Conservation (phyloP, 2,888 invertebrate genomes). For the Pilophorus perplexus region DNA sequence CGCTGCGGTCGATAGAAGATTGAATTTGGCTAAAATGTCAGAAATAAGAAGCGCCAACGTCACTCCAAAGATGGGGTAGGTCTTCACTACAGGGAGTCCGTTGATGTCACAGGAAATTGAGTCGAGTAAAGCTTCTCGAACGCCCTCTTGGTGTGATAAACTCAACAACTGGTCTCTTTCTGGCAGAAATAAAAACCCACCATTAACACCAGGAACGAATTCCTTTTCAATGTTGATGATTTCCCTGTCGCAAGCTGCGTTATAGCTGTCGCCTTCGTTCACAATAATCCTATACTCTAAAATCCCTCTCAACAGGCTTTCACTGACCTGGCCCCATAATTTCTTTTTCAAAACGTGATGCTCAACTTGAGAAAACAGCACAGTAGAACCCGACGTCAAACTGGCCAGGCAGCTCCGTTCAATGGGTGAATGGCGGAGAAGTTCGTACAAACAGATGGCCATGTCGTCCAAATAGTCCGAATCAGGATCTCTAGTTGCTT, state of each 20-base stretch:
- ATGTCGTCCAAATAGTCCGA: background rate
- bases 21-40: background rate
- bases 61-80: background rate
- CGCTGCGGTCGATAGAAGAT: background rate
- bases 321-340: background rate
- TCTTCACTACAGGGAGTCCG: background rate
- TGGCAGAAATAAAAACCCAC: background rate
- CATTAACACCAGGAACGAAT: background rate
- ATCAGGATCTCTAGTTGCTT: background rate
- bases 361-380: background rate
- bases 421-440: background rate
- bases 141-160: too few relatives aligned
- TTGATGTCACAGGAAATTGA: background rate
- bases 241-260: background rate
- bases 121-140: background rate
- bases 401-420: background rate
- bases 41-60: background rate
- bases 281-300: constrained; percentile 4
- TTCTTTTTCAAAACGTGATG: constrained; percentile 1
- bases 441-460: background rate
- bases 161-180: background rate
- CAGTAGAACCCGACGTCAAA: background rate
- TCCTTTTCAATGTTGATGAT: background rate
- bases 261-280: background rate
- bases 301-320: background rate